phyloP scores from a whole-genome alignment of 2,888 invertebrate species.

The Sinelater perroti region DNA sequence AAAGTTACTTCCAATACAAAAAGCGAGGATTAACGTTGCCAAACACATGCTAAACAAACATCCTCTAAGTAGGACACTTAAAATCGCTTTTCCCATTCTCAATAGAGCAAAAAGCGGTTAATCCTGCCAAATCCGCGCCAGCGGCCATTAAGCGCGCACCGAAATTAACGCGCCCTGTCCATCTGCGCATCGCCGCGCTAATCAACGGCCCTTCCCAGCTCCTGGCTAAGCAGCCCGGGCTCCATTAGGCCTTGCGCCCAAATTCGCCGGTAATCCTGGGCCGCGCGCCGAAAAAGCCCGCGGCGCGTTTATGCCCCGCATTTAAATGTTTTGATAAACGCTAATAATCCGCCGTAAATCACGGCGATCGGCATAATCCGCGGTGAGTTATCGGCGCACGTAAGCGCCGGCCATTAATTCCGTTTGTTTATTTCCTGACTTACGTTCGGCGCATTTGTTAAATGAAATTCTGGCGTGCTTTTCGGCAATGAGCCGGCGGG shows the following conservation, averaged over 20 bases:
- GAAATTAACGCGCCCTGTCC: slow-evolving; percentile 1
- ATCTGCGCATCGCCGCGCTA: neutral
- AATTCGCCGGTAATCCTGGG: slow-evolving; percentile 11
- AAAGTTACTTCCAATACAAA: too few species aligned
- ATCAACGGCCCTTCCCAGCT: slow-evolving; percentile 4
- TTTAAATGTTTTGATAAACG: slow-evolving; percentile 28
- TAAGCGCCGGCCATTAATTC: slow-evolving; percentile 30
- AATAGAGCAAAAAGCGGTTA: too few species aligned
- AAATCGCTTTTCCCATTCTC: too few species aligned
- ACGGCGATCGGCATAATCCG: slow-evolving; percentile 29
- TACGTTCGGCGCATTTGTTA: slow-evolving; percentile 34
- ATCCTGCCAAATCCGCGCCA: too few species aligned
- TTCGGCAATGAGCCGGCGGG: slow-evolving; percentile 27
- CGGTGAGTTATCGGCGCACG: slow-evolving; percentile 28
- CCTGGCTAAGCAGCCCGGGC: slow-evolving; percentile 1
- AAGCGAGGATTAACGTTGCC: too few species aligned
- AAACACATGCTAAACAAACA: too few species aligned
- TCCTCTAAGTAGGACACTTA: too few species aligned
- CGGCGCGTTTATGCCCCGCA: slow-evolving; percentile 6
- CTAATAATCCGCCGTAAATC: slow-evolving; percentile 30
- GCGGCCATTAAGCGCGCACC: neutral
- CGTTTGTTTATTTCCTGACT: slow-evolving; percentile 36
- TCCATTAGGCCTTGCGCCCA: slow-evolving; percentile 9
- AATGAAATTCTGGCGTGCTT: slow-evolving; percentile 37
- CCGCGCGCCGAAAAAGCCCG: neutral